A percentile compares a stretch with the other conserved stretches of the same genome.
phyloP scores from a whole-genome alignment of 37 sponge, comb jelly and placozoan genomes.

The Cliona cf. orientalis region DNA sequence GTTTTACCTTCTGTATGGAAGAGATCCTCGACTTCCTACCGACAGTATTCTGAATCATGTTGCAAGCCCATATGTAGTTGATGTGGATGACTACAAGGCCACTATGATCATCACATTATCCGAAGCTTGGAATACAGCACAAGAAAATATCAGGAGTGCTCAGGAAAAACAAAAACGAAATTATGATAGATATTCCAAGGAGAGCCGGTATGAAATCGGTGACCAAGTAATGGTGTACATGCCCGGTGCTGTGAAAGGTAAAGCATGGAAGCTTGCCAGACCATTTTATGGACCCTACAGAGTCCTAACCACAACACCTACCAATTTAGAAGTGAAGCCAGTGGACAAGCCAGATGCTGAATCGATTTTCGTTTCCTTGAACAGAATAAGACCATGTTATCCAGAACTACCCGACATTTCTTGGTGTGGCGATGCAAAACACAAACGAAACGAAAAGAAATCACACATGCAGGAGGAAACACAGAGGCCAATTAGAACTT shows the following conservation, averaged over 20 bases:
- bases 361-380: slow-evolving; percentile 2
- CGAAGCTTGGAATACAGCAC: slow-evolving; percentile 5
- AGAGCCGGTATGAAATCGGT: slow-evolving; percentile 1
- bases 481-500: too few species aligned
- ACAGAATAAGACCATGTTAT: too few species aligned
- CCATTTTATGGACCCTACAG: slow-evolving; percentile 37
- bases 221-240: slow-evolving; percentile 37
- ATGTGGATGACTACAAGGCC: slow-evolving; percentile 6
- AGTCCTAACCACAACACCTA: slow-evolving; percentile 1
- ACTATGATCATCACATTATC: not conserved
- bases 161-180: slow-evolving; percentile 10
- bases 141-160: slow-evolving; percentile 10
- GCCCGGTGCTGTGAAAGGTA: slow-evolving; percentile 7
- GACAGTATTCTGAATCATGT: not conserved
- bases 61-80: not conserved
- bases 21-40: too few species aligned
- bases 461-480: too few species aligned
- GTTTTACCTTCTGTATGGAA: too few species aligned
- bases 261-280: slow-evolving; percentile 8
- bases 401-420: too few species aligned
- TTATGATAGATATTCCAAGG: slow-evolving; percentile 9
- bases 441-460: too few species aligned
- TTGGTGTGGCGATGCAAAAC: too few species aligned
- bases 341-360: not conserved
- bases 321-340: not conserved